Evolutionary conservation across 2,888 invertebrate species (phyloP).

Genomic region (Parnassius mnemosyne): DNA sequence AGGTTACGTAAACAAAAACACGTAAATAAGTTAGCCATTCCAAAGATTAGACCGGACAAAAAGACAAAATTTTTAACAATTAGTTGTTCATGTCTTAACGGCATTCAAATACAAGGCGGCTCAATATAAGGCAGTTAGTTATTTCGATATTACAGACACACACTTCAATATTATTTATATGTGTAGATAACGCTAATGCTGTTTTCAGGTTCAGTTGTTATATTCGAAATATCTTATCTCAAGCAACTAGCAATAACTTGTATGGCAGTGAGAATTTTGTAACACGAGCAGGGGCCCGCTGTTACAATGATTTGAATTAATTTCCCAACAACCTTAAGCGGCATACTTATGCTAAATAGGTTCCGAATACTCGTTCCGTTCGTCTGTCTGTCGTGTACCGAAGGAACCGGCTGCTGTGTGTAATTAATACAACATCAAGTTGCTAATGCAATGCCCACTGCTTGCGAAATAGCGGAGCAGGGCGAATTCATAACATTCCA

Average conservation of each 20-base stretch:
- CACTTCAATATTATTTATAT: no score
- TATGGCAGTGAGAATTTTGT: constrained; percentile 7
- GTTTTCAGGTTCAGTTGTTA: neutral
- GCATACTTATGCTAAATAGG: constrained; percentile 27
- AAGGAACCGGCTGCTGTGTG: constrained; percentile 10
- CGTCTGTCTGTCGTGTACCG: constrained; percentile 17
- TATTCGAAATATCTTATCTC: neutral
- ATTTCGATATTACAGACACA: no score
- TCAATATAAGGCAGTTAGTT: no score
- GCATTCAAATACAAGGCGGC: no score
- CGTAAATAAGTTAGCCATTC: no score
- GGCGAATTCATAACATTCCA: constrained; percentile 3
- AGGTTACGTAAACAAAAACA: no score
- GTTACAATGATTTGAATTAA: constrained; percentile 9
- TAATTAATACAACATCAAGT: constrained; percentile 17
- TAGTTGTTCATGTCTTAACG: no score
- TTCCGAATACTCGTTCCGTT: constrained; percentile 11
- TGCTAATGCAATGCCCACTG: constrained; percentile 11
- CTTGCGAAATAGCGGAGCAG: constrained; percentile 12
- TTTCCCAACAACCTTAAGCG: constrained; percentile 19
- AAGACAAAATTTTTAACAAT: no score
- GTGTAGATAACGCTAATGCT: no score
- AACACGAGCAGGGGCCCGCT: constrained; percentile 9
- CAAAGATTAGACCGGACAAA: no score
- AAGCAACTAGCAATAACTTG: neutral